These are phyloP conservation scores for Phyllopteryx taeniolatus DNA, from an alignment of 2,113 vertebrate species.

Conservation along the genomic window DNA sequence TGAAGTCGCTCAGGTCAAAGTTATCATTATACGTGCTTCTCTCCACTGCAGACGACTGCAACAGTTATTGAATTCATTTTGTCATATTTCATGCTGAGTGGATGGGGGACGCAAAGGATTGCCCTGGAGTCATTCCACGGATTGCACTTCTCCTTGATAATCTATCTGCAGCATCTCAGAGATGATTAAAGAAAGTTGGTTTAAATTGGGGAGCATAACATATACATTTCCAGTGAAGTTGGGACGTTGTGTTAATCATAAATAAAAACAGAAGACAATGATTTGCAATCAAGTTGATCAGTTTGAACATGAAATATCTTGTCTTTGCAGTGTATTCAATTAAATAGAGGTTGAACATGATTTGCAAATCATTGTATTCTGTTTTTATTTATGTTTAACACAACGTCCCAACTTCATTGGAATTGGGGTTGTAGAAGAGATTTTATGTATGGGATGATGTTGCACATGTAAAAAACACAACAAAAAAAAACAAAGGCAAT, in stretches of 20 bases:
- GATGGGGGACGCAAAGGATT: constrained; percentile 18
- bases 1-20: neutral
- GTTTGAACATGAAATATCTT: too few relatives aligned
- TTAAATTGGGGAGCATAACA: neutral
- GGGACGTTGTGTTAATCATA: too few relatives aligned
- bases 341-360: too few relatives aligned
- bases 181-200: neutral
- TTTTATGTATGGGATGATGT: neutral
- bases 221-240: too few relatives aligned
- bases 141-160: constrained; percentile 21
- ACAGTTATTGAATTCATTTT: neutral
- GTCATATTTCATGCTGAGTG: constrained; percentile 10
- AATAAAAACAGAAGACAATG: too few relatives aligned
- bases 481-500: neutral
- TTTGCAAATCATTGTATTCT: too few relatives aligned
- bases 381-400: too few relatives aligned
- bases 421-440: neutral
- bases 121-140: constrained; percentile 15
- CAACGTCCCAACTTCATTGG: too few relatives aligned
- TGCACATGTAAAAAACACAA: neutral
- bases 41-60: neutral
- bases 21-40: neutral
- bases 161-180: constrained; percentile 14
- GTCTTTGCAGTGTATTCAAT: too few relatives aligned
- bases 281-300: too few relatives aligned